A percentile compares a stretch with the other conserved stretches of the same genome.
These are phyloP conservation scores for Pogonocherus hispidulus DNA, from an alignment of 2,888 invertebrate genomes.

Conservation along the genomic window DNA sequence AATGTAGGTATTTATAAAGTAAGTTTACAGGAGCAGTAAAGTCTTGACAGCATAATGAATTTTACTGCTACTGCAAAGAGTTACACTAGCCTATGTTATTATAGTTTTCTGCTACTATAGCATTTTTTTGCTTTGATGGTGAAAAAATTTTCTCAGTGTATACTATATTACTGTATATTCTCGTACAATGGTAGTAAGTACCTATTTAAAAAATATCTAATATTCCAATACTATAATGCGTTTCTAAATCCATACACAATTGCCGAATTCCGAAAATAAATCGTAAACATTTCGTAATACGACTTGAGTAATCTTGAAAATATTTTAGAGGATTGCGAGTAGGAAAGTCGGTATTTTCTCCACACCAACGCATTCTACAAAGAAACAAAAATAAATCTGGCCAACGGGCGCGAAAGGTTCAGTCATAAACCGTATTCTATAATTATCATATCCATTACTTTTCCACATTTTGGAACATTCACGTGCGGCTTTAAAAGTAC, in stretches of 20 bases:
- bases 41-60: no score
- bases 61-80: no score
- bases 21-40: no score
- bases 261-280: neutral
- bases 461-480: constrained; percentile 23
- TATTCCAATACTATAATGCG: no score
- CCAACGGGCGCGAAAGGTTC: constrained; percentile 8
- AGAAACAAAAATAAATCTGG: constrained; percentile 11
- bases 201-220: no score
- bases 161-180: no score
- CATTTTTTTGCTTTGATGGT: no score
- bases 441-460: constrained; percentile 14
- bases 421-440: neutral
- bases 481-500: constrained; percentile 16
- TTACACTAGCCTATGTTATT: no score
- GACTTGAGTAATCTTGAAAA: neutral
- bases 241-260: neutral
- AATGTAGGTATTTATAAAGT: no score
- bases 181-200: no score
- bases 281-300: neutral
- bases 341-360: neutral
- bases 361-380: constrained; percentile 7
- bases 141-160: no score
- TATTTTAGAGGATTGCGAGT: neutral
- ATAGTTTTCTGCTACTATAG: no score